Conservation (phyloP, 2,888 invertebrate genomes). For the Anorthoa munda region DNA sequence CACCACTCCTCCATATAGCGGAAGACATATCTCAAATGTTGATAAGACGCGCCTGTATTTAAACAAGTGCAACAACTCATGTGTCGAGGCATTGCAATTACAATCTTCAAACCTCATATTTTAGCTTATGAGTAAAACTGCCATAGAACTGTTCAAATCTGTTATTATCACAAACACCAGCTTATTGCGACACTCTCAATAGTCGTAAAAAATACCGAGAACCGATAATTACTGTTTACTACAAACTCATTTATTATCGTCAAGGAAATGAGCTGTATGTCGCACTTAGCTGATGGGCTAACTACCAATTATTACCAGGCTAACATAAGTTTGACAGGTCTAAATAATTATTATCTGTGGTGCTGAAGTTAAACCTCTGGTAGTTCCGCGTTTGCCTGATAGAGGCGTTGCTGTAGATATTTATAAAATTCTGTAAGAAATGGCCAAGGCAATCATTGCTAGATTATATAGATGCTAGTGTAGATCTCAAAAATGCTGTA, state of each 20-base stretch:
- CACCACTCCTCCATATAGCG: background rate
- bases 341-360: slow-evolving; percentile 1
- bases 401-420: background rate
- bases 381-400: background rate
- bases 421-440: too few relatives aligned
- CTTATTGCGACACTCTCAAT: slow-evolving; percentile 4
- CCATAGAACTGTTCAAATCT: background rate
- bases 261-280: slow-evolving; percentile 21
- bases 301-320: background rate
- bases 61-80: background rate
- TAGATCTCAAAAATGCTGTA: background rate
- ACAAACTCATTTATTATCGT: slow-evolving; percentile 1
- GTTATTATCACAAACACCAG: background rate
- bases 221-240: background rate
- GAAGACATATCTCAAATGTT: too few relatives aligned
- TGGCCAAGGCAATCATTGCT: background rate
- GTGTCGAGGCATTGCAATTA: background rate
- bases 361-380: background rate
- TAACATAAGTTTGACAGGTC: slow-evolving; percentile 13
- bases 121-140: background rate
- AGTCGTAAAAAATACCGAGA: background rate
- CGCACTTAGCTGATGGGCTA: slow-evolving; percentile 5
- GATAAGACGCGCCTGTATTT: background rate
- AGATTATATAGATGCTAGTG: background rate
- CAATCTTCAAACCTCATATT: background rate